Base-by-base conservation (phyloP, 2,113 vertebrate genomes). In the Coptodon bakossiorum region DNA sequence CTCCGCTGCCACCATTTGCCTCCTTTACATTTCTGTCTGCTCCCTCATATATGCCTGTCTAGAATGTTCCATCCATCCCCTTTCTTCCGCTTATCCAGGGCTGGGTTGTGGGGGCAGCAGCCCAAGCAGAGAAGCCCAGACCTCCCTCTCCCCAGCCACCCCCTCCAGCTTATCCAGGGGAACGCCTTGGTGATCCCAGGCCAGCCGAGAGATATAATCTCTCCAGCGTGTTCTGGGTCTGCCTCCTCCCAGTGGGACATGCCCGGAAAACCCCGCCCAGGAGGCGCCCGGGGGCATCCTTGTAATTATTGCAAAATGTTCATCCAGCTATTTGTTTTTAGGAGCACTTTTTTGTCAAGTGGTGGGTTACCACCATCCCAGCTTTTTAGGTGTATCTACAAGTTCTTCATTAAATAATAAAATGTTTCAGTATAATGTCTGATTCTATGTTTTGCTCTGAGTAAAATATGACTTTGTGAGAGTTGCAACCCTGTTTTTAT, bases 91-190 rank as follows among this genome's bases (percentile, higher is more conserved):
- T 2, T 52, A 52, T 52, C 50, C 2, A 8, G 17, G 17, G 50
- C 50, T 8, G 0, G 50, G 50, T 0, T 0, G 17, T 0, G 1
- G 50, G 19, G 5, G 19, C 19, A 0, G 50, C 50, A 52, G 19
- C 50, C 50, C 19, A 52, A 52, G 19, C 5, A 52, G 50, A 52
- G 50, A 52, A 52, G 17, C 50, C 0, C 50, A 52, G 50, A 52
- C 50, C 50, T 52, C 50, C 50, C 17, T 52, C 50, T 52, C 50
- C 17, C 50, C 8, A 52, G 1, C 50, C 50, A 52, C 17, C 50
- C 2, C 50, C 50, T 52, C 17, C 50, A 52, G 8, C 17, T 52
- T 10, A n/a, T 10, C 50, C 50, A n/a, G 17, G 50, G 17, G 5
- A 2, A 52, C 9, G 9, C 50, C 50, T n/a, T 52, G 50, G 50